These are phyloP conservation scores for Metridium senile DNA, from an alignment of 92 coral and sea anemone species.

Conservation along the genomic window DNA sequence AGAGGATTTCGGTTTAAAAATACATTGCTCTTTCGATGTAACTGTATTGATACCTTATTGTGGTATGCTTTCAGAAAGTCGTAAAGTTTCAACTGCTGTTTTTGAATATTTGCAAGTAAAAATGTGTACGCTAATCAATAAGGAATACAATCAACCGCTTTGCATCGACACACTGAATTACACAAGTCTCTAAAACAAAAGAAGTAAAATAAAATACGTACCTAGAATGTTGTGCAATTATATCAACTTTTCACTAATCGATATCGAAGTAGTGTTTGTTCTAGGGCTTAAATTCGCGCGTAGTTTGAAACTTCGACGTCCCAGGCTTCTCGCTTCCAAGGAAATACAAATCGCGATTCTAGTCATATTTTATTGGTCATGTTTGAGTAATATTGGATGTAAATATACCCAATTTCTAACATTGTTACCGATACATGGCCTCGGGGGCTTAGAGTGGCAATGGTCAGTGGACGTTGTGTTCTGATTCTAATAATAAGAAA, in stretches of 20 bases:
- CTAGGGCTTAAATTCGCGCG: background rate
- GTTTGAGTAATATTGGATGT: background rate
- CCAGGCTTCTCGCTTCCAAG: constrained; percentile 20
- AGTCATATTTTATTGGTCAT: background rate
- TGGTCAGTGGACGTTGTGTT: background rate
- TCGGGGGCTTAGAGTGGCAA: background rate
- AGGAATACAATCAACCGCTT: too few relatives aligned
- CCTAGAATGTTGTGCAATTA: background rate
- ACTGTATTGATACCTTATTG: too few relatives aligned
- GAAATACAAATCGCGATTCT: background rate
- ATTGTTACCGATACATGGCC: background rate
- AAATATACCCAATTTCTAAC: background rate
- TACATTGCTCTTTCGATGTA: too few relatives aligned
- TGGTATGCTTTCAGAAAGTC: too few relatives aligned
- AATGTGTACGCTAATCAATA: too few relatives aligned
- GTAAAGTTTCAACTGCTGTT: too few relatives aligned
- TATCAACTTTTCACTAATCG: background rate
- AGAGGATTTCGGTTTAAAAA: too few relatives aligned
- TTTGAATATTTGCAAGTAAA: too few relatives aligned
- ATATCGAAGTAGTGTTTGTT: background rate
- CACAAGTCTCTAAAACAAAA: too few relatives aligned
- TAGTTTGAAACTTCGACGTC: background rate
- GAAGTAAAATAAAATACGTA: background rate
- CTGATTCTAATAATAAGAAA: background rate
- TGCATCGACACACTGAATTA: too few relatives aligned